phyloP scores from a whole-genome alignment of 2,888 invertebrate species.

The Eupithecia tripunctaria region DNA sequence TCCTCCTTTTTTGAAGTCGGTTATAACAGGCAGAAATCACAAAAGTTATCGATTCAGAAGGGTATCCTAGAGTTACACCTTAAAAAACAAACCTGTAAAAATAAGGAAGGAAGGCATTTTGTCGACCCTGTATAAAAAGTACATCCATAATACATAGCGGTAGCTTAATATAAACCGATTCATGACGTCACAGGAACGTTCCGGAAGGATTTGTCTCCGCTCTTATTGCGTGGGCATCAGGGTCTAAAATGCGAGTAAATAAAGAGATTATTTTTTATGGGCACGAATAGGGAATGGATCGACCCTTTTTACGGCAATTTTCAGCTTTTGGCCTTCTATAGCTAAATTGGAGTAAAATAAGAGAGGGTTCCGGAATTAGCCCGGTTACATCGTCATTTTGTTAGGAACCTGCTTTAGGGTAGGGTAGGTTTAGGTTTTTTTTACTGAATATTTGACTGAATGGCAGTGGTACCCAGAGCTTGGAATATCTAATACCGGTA shows the following conservation, averaged over 20 bases:
- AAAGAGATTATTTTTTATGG: constrained; percentile 34
- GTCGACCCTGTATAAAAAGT: not conserved
- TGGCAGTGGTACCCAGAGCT: too few relatives aligned
- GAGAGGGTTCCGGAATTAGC: not conserved
- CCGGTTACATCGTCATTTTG: not conserved
- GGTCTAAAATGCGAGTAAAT: constrained; percentile 25
- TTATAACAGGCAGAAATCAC: not conserved
- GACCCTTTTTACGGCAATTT: constrained; percentile 19
- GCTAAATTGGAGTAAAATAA: constrained; percentile 7
- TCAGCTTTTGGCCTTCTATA: constrained; percentile 7
- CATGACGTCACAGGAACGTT: constrained; percentile 4
- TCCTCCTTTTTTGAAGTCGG: too few relatives aligned
- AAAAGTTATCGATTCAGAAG: not conserved
- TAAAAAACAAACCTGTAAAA: not conserved
- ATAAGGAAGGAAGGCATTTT: not conserved
- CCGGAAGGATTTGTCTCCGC: not conserved
- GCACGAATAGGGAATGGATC: constrained; percentile 15
- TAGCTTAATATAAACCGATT: not conserved
- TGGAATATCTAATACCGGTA: too few relatives aligned
- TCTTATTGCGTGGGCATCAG: constrained; percentile 26
- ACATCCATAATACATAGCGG: not conserved
- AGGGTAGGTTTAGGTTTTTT: not conserved
- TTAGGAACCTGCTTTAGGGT: not conserved
- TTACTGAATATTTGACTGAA: not conserved
- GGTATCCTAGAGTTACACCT: not conserved